Percentiles rank a stretch among this genome's conserved stretches.
Evolutionary conservation across 2,888 invertebrate genomes (phyloP).

Genomic region (Watsonalla binaria): DNA sequence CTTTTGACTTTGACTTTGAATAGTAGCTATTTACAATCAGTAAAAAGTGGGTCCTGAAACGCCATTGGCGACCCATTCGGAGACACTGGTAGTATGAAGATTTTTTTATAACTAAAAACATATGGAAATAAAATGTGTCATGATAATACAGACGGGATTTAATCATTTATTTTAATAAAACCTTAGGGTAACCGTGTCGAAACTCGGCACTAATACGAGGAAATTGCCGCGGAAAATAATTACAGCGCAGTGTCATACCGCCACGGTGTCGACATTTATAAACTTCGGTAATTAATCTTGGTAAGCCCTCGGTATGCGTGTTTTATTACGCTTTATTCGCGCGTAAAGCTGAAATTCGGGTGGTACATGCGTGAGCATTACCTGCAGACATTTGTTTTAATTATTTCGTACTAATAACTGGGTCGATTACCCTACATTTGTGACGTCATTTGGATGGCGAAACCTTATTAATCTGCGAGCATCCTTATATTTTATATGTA

Average conservation of each 20-base stretch:
- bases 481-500: too few relatives aligned
- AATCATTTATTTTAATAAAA: background rate
- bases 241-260: conserved; percentile 11
- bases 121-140: too few relatives aligned
- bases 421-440: too few relatives aligned
- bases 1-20: too few relatives aligned
- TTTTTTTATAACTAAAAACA: too few relatives aligned
- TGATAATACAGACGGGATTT: background rate
- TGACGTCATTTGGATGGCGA: background rate
- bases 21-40: too few relatives aligned
- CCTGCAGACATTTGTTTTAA: conserved; percentile 2
- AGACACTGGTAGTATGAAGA: too few relatives aligned
- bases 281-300: conserved; percentile 32
- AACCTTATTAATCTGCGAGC: background rate
- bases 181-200: background rate
- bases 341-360: conserved; percentile 19
- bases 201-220: conserved; percentile 16
- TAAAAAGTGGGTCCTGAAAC: too few relatives aligned
- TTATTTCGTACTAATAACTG: background rate
- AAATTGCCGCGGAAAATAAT: conserved; percentile 26
- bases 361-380: conserved; percentile 5
- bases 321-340: conserved; percentile 31
- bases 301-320: conserved; percentile 13
- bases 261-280: conserved; percentile 18
- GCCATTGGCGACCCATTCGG: too few relatives aligned